Base-by-base conservation (phyloP, 2,888 invertebrate genomes). In the Meandrusa payeni region DNA sequence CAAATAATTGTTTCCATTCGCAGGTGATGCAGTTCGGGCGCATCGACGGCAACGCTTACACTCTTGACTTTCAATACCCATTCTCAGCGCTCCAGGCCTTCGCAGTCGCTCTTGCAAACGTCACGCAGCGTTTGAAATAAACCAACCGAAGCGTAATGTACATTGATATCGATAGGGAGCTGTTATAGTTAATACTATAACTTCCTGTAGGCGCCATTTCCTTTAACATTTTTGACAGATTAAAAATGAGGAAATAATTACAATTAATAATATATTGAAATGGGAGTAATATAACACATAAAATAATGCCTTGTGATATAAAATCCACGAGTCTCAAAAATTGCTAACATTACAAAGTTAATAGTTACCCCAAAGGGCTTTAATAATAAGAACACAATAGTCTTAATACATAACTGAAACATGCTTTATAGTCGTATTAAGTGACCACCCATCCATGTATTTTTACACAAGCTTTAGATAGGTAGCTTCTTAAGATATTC, bases 1-100 rank as follows among this genome's bases (percentile, higher is more conserved):
- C n/a, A n/a, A n/a, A n/a, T n/a, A n/a, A n/a, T n/a, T n/a, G n/a
- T n/a, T n/a, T n/a, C n/a, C n/a, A n/a, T 37, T 24, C 4, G 20
- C 79, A 99, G 97, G 99, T 99, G 48, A 98, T 99, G 97, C 99
- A 99, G 85, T 99, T 99, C 83, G 99, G 99, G 5, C 92, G 99
- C 47, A 99, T 99, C 62, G 99, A 99, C 85, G 97, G 96, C 60
- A 98, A 98, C 77, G 98, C 98, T 28, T 99, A 99, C 88, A 99
- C 99, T 0, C 88, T 99, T 69, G 99, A 99, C 89, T 98, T 98
- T 88, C 98, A 99, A 80, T 97, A 98, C 82, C 99, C 99, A 17
- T 99, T 99, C 89, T 97, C 97, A 45, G 98, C 98, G 55, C 91
- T 98, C 50, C 99, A 99, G 87, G 99, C 99, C 45, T 99, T 99